Base-by-base conservation (phyloP, 1,140 invertebrate species). In the Papilio polyxenes region DNA sequence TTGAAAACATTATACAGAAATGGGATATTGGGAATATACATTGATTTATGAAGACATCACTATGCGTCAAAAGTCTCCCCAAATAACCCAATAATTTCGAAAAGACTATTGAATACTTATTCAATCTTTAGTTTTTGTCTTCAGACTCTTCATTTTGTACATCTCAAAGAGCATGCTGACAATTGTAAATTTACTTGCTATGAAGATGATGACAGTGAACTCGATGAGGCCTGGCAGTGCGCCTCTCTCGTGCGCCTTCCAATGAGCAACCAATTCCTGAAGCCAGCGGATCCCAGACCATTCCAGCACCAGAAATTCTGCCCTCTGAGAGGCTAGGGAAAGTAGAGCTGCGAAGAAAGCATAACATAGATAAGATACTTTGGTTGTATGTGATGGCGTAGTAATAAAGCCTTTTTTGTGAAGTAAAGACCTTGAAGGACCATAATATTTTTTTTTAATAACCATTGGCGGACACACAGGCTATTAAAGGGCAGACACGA, bases 171-270 rank as follows among this genome's bases (percentile, higher is more conserved):
- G 83, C 87, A 88, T 90, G 88, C 88, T 59, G 90, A 91, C 81
- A 89, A 86, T 81, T 80, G 82, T 82, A 88, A 91, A 95, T 95
- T 95, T 95, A 98, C 97, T 98, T 91, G 97, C 95, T 81, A 98
- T 96, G 92, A 97, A 98, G 83, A 98, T 92, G 81, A 98, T 96
- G 85, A 98, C 97, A 15, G 96, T 95, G 81, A 96, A 96, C 92
- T 99, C 98, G 23, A 98, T 97, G 72, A 98, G 94, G 37, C 98
- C 98, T 0, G 98, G 98, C n/a, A 98, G 92, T 1, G 97, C 96
- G 5, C 98, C 98, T 79, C 98, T 94, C 91, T 98, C 98, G 82
- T 96, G 96, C 83, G 96, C 95, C 84, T 97, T 97, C 97, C 97
- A 97, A 81, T 92, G 89, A 75, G 92, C 92, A 80, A 93, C 92